Evolutionary conservation across 2,797 vertebrate genomes (phyloP), one percentile per base, ranked within the genome.

Genomic region (Acridotheres tristis): DNA sequence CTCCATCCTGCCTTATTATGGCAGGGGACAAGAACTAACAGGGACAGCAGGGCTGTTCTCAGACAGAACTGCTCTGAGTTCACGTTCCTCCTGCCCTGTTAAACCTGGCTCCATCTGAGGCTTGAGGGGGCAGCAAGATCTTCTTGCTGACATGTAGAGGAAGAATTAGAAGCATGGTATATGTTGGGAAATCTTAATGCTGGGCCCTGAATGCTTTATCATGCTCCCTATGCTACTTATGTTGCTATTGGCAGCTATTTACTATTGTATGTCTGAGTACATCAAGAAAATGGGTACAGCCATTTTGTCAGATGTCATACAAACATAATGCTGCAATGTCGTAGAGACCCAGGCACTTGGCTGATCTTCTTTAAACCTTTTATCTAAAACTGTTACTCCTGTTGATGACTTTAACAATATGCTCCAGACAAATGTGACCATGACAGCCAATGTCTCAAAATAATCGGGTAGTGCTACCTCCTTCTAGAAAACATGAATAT

Each of bases 171-270:
- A 90, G 32, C 10, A 18, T 4, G 5, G 23, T 7, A 16, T 27
- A 14, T 4, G 12, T 7, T 72, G 22, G n/a, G 66, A 93, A 78
- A 69, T 19, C 19, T 51, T 59, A 63, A 6, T 63, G 40, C 25
- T 36, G 55, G 36, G 51, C 43, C 20, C 29, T 26, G 38, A 89
- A 85, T 43, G 8, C 25, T 86, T 51, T 86, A 18, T 65, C 45
- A 4, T 23, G 32, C 18, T 61, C 12, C 16, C 10, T 22, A 66
- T 0, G 0, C 55, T 2, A 4, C 32, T 68, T 54, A 10, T 0
- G 1, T 10, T 36, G 50, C 30, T 61, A 25, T 22, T 61, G 17
- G 30, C 51, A 58, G 25, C 54, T 67, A 11, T 42, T 84, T 65
- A 38, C 48, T 14, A 29, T 15, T 53, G 15, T 29, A 23, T 27